Percentiles rank a stretch among this genome's conserved stretches.
phyloP scores from a whole-genome alignment of 2,113 vertebrate species.

The Passer domesticus region DNA sequence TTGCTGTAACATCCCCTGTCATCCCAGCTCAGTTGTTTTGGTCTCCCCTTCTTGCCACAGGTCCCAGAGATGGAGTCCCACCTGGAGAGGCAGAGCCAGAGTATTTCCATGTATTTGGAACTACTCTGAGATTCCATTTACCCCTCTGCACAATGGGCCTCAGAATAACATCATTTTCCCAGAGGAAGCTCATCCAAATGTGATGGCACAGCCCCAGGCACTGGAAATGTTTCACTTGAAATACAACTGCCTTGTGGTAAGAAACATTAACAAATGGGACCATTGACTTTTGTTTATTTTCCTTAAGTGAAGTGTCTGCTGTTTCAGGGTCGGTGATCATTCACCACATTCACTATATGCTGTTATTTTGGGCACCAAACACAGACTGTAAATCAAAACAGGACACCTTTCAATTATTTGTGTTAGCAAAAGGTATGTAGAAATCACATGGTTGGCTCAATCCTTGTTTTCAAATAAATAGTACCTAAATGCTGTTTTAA shows the following conservation, averaged over 20 bases:
- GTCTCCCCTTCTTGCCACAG: background rate
- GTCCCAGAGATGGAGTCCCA: background rate
- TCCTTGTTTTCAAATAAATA: background rate
- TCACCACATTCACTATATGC: background rate
- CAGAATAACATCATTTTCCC: background rate
- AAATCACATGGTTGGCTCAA: background rate
- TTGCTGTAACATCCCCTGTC: background rate
- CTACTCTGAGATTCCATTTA: background rate
- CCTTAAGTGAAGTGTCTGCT: background rate
- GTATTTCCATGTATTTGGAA: background rate
- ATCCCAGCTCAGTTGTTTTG: background rate
- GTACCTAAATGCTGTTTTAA: background rate
- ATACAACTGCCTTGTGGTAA: background rate
- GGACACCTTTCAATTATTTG: background rate
- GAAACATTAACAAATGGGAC: background rate
- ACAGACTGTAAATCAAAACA: conserved; percentile 11
- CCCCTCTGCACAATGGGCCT: background rate
- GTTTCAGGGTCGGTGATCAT: background rate
- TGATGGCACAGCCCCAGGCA: background rate
- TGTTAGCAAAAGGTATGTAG: background rate
- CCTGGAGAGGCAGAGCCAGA: background rate
- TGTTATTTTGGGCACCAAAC: conserved; percentile 7
- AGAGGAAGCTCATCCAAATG: background rate
- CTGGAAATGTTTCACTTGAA: background rate
- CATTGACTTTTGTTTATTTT: conserved; percentile 20